A percentile compares a stretch with the other conserved stretches of the same genome.
These are phyloP conservation scores for Ailuropoda melanoleuca DNA, from an alignment of 2,113 vertebrate genomes.

Conservation along the genomic window DNA sequence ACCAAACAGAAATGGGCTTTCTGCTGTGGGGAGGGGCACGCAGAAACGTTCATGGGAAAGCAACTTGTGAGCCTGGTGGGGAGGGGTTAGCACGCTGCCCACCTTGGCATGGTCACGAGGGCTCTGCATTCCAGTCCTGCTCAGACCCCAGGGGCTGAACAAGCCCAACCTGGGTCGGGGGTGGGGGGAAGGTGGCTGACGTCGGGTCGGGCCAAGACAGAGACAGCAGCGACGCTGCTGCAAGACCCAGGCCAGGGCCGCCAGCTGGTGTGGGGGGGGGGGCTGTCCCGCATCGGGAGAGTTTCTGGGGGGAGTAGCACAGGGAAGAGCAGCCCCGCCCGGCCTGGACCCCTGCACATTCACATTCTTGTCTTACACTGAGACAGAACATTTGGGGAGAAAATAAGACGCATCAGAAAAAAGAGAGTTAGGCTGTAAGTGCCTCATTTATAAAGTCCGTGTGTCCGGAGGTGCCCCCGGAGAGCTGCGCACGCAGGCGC, in stretches of 20 bases:
- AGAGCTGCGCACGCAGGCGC: accelerated
- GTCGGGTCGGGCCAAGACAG: background rate
- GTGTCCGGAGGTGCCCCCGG: accelerated
- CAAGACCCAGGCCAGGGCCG: background rate
- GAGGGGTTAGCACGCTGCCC: background rate
- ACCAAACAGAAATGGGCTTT: background rate
- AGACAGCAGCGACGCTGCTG: accelerated
- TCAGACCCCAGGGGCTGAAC: background rate
- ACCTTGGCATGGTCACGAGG: accelerated
- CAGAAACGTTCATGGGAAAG: background rate
- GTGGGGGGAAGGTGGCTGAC: accelerated
- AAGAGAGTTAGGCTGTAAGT: accelerated
- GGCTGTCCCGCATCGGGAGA: accelerated
- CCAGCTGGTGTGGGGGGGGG: accelerated
- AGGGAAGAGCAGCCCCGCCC: background rate
- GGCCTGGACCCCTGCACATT: accelerated
- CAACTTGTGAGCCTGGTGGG: background rate
- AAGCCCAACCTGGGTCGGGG: background rate
- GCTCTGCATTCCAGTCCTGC: background rate
- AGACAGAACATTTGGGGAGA: too few species aligned
- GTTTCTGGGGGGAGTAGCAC: accelerated
- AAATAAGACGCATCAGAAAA: accelerated
- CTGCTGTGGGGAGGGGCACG: background rate
- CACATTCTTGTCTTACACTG: accelerated
- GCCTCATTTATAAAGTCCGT: accelerated